Evolutionary conservation across 2,797 vertebrate genomes (phyloP), one percentile per base, ranked within the genome.

Genomic region (Kryptolebias ocellatus): DNA sequence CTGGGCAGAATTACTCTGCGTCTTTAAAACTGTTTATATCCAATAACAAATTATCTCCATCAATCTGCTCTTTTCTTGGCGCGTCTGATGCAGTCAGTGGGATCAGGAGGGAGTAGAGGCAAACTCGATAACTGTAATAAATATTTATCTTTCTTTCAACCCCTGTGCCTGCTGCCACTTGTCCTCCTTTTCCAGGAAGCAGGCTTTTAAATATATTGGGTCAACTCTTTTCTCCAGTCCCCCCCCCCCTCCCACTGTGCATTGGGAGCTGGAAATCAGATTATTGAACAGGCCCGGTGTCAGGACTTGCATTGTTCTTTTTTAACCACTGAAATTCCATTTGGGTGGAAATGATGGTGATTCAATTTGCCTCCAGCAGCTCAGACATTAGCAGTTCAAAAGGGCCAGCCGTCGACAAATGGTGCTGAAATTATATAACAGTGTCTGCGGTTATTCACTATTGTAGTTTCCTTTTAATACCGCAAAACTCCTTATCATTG

Each of bases 151-250:
- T 92, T 91, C 92, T 90, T 91, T 93, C 90, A 92, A 92, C 92
- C 91, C 87, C 81, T 91, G 84, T 72, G 90, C 90, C 92, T 90
- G 90, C 87, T 92, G 90, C 90, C 92, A 90, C 91, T 91, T 93
- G 91, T 93, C 90, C 87, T 92, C 78, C 79, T 89, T 92, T 90
- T 89, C 86, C 89, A 90, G 90, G 91, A 92, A 93, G 92, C 74
- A 83, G 90, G 92, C 93, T 94, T 94, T 94, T 94, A 95, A 94
- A 94, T 93, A 92, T 94, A 94, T 94, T 93, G 92, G 93, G 93
- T 94, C 92, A 92, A 93, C 87, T 92, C 90, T 87, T 86, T 89
- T 78, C 82, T 87, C 74, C 83, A 70, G 84, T 85, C 89, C 91
- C 93, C 88, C 51, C 59, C 44, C 15, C 44, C 44, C 10, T 20